Conservation (phyloP, 2,113 vertebrate species). For the Odontesthes bonariensis region DNA sequence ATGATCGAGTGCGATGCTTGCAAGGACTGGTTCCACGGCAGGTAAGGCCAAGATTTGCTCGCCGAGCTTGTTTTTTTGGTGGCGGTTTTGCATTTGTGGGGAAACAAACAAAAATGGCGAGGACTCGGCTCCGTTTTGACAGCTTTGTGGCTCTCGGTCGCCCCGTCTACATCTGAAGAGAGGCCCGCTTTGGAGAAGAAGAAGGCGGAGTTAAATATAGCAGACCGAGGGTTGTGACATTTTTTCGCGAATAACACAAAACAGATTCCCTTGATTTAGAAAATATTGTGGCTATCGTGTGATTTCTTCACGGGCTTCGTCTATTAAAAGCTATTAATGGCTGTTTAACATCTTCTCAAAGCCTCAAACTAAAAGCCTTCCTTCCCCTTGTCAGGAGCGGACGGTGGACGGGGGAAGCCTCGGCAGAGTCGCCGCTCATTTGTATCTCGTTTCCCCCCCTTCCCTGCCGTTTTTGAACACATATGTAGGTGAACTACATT, state of each 20-base stretch:
- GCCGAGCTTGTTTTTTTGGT: conserved; percentile 25
- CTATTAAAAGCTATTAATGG: background rate
- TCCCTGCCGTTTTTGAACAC: background rate
- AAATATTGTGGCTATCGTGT: background rate
- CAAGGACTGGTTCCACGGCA: conserved; percentile 99
- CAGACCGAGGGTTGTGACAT: conserved; percentile 74
- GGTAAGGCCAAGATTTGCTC: conserved; percentile 82
- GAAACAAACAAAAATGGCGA: conserved; percentile 76
- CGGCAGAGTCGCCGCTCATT: conserved; percentile 33
- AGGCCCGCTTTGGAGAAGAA: conserved; percentile 85
- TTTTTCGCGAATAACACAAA: conserved; percentile 72
- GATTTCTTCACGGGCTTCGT: conserved; percentile 17
- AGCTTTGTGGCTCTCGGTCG: conserved; percentile 79
- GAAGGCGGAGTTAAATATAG: conserved; percentile 85
- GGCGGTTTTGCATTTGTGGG: conserved; percentile 53
- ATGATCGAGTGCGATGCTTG: conserved; percentile 98
- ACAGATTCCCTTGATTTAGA: conserved; percentile 45
- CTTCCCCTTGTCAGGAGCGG: conserved; percentile 35
- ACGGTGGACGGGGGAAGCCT: conserved; percentile 52
- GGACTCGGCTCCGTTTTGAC: conserved; percentile 71
- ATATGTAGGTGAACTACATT: accelerated
- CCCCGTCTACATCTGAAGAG: conserved; percentile 77
- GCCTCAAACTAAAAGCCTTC: conserved; percentile 20
- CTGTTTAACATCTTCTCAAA: conserved; percentile 23
- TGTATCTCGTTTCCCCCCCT: background rate